Base-by-base conservation (phyloP, 2,113 vertebrate genomes). In the Cebidichthys violaceus region DNA sequence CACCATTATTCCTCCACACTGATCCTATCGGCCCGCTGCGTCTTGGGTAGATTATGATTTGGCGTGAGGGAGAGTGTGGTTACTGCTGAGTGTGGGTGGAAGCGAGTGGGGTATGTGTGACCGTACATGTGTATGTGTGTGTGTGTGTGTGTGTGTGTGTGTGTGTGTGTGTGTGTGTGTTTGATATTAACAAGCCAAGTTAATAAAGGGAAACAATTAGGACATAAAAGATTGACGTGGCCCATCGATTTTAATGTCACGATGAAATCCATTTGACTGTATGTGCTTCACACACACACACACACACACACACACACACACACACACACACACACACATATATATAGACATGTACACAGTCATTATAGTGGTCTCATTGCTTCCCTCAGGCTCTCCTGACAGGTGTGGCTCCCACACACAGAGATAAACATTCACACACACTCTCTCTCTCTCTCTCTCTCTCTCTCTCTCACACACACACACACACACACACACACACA, bases 171-270 rank as follows among this genome's bases (percentile, higher is more conserved):
- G 67, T 57, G 54, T 67, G 69, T 67, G 61, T 67, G 66, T 57
- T 57, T 72, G 74, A 70, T 68, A 86, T 86, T 88, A 86, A 90
- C 83, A 87, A 92, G 89, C 92, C 91, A 92, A 93, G 83, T 92
- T 93, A 93, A 93, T 94, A 94, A 93, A 93, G 89, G 86, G 86
- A 94, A 93, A 92, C 88, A 90, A 93, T 93, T 92, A 93, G 86
- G 85, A 90, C 75, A 91, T 89, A 88, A 92, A 91, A 90, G 88
- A 91, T 84, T 90, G 91, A 93, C 90, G 91, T 82, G 79, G 81
- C 87, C 79, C 75, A 79, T 76, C 79, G 83, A 87, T 87, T 90
- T 89, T 82, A 90, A 87, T 84, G 79, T 87, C 69, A 72, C 83
- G 88, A 90, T 91, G 77, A 90, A 90, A 91, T 88, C 82, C 86